phyloP scores from a whole-genome alignment of 2,888 invertebrate species.

The Microplitis deprimator region DNA sequence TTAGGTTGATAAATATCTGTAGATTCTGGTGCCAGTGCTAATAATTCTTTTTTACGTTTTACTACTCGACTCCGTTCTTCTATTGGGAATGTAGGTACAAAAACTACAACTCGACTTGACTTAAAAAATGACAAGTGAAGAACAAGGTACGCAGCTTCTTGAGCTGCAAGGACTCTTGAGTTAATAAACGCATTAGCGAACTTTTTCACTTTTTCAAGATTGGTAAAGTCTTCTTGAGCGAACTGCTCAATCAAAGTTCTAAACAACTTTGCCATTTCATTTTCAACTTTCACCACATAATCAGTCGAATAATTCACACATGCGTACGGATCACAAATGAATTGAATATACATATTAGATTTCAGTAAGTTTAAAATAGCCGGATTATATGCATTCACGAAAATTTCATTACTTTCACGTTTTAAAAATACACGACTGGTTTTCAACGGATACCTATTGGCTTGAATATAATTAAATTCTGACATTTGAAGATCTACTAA shows the following conservation, averaged over 20 bases:
- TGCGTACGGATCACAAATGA: conserved; percentile 16
- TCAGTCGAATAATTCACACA: conserved; percentile 2
- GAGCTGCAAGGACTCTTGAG: neutral
- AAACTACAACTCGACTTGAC: neutral
- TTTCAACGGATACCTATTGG: neutral
- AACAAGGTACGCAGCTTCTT: conserved; percentile 23
- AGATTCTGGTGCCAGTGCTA: neutral
- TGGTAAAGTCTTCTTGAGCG: neutral
- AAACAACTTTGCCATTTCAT: conserved; percentile 21
- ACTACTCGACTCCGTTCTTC: neutral
- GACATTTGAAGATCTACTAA: neutral
- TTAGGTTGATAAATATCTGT: conserved; percentile 9
- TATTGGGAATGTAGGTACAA: conserved; percentile 5
- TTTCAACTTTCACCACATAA: conserved; percentile 2
- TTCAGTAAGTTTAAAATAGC: conserved; percentile 9
- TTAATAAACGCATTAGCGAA: conserved; percentile 18
- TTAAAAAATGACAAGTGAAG: conserved; percentile 11
- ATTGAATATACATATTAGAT: conserved; percentile 32
- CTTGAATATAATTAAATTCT: conserved; percentile 10
- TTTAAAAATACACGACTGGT: conserved; percentile 9
- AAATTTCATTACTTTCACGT: conserved; percentile 7
- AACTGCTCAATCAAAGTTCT: conserved; percentile 2
- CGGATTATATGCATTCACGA: conserved; percentile 9
- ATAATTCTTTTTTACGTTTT: neutral
- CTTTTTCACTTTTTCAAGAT: neutral